These are phyloP conservation scores for Phoenicopterus ruber DNA, from an alignment of 2,113 vertebrate species.

Conservation along the genomic window DNA sequence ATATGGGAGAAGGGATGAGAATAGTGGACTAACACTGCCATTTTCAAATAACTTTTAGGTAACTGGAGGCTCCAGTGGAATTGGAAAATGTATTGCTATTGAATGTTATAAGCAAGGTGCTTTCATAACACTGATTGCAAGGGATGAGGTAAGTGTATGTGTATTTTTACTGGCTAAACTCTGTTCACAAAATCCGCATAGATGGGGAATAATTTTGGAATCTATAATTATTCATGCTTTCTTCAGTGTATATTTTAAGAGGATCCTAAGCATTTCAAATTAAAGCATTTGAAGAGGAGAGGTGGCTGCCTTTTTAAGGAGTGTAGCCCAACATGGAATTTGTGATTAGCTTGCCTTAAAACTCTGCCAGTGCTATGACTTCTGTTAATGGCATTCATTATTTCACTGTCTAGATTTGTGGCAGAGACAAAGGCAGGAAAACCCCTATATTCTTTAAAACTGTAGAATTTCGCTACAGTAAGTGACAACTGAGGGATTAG, in stretches of 20 bases:
- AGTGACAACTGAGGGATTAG: not conserved
- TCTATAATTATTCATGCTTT: not conserved
- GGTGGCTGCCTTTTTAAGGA: not conserved
- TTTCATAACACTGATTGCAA: conserved; percentile 94
- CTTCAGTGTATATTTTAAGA: not conserved
- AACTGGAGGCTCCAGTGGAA: conserved; percentile 96
- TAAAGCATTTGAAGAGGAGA: not conserved
- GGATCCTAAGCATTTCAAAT: not conserved
- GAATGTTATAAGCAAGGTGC: conserved; percentile 95
- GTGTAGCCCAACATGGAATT: not conserved
- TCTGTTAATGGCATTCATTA: not conserved
- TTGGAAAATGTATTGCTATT: conserved; percentile 93
- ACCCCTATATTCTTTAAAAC: not conserved
- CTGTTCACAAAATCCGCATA: not conserved
- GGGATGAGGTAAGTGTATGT: conserved; percentile 86
- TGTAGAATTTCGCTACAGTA: not conserved
- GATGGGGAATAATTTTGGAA: not conserved
- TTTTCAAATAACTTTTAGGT: conserved; percentile 76
- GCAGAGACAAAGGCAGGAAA: not conserved
- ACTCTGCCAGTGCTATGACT: not conserved
- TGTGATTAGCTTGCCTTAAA: not conserved
- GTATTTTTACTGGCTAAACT: not conserved
- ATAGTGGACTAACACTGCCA: not conserved
- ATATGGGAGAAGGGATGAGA: not conserved
- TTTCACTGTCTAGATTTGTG: not conserved